Evolutionary conservation across 2,113 vertebrate species (phyloP), one percentile per base, ranked within the genome.

Genomic region (Helogale parvula): DNA sequence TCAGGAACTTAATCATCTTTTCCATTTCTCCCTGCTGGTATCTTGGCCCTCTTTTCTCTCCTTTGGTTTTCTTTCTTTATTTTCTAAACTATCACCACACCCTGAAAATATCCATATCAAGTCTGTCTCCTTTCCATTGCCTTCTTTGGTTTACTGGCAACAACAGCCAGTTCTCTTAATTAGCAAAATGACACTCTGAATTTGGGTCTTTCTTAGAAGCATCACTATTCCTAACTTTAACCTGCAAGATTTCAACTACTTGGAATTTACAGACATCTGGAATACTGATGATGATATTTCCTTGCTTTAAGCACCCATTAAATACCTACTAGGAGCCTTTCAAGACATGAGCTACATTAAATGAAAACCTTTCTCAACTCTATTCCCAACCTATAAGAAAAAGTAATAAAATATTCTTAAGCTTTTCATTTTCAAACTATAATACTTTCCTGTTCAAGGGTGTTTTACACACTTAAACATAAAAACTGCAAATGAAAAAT

Each of bases 401-500:
- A 93, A 41, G 31, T 38, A 79, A 66, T 72, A 93, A 83, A 69
- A 50, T 93, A 45, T 65, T n/a, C 7, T 57, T 65, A 65, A 65
- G 25, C 54, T 57, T 88, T 57, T 57, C 47, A 57, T 69, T 87
- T 88, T n/a, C 35, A 47, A 69, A 60, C 15, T 14, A 1, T 31
- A 90, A 41, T 33, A 93, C 72, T 45, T 14, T 76, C 57, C 45
- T 79, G 79, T 79, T 72, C 52, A 84, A 63, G 16, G 38, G 21
- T 71, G 47, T 54, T 80, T 69, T 69, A 74, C 23, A 80, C 0
- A 2, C 54, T 68, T 80, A 79, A 88, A 66, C 19, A 14, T 66
- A 90, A 93, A 79, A 77, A 79, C 23, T 57, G 54, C 27, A 77
- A 79, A 69, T n/a, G n/a, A 85, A 84, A 93, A 77, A 68, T 65